Conservation (phyloP, 2,113 vertebrate genomes). For the Oxygymnocypris stewartii region DNA sequence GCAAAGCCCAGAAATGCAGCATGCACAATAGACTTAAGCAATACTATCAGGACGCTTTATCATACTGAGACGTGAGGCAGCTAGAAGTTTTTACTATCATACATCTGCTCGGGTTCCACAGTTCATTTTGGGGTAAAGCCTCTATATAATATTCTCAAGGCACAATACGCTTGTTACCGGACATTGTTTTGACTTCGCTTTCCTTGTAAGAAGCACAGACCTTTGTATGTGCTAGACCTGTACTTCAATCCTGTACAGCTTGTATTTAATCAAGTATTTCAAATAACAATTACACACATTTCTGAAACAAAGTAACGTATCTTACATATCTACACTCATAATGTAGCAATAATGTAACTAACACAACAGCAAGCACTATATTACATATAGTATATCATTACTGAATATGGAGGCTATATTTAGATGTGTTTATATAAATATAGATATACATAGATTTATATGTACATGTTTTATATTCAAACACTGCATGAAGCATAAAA, state of each 20-base stretch:
- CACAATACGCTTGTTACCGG: constrained; percentile 8
- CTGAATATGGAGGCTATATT: constrained; percentile 78
- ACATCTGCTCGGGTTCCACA: not conserved
- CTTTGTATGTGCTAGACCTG: constrained; percentile 77
- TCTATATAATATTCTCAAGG: constrained; percentile 9
- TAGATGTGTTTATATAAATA: constrained; percentile 81
- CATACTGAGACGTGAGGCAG: constrained; percentile 11
- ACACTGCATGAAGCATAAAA: constrained; percentile 80
- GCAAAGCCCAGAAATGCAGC: constrained; percentile 39
- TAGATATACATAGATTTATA: constrained; percentile 77
- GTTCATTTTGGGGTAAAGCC: not conserved
- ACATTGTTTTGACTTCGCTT: not conserved
- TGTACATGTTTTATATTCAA: constrained; percentile 79
- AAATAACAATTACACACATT: constrained; percentile 69
- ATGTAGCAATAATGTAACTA: constrained; percentile 70
- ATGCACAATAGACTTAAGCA: constrained; percentile 45
- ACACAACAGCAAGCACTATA: constrained; percentile 68
- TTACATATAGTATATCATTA: constrained; percentile 71
- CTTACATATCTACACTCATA: constrained; percentile 81
- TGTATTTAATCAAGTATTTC: constrained; percentile 80
- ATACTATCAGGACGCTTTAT: constrained; percentile 47
- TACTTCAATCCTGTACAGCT: constrained; percentile 77
- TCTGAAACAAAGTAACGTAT: constrained; percentile 71
- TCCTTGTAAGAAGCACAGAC: constrained; percentile 19
- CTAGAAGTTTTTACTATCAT: not conserved